Evolutionary conservation across 2,888 invertebrate genomes (phyloP), one percentile per base, ranked within the genome.

Genomic region (Agrochola macilenta): DNA sequence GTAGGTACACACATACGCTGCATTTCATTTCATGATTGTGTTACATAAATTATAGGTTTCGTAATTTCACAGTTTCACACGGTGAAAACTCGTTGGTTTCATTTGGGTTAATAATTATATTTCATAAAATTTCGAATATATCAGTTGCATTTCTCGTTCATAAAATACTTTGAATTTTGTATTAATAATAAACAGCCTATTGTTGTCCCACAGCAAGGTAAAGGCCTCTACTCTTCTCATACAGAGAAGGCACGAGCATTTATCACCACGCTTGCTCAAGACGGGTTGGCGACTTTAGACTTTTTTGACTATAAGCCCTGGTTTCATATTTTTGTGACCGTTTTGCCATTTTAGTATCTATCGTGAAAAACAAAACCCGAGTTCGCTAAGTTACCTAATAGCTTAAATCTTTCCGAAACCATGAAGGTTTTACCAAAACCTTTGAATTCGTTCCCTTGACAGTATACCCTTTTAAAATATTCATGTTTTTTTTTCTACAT

Each of bases 1-100:
- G 52, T 52, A 52, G 12, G 65, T 64, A 65, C n/a, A 69, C 52
- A 76, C 65, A 72, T 39, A 57, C 57, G 75, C 60, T 75, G 74
- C 87, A 78, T 78, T 87, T 77, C 82, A 84, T 82, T 77, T 80
- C 79, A 46, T 80, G 77, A 87, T 87, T 87, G 74, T 63, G 57
- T 79, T 84, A 58, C 87, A 87, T 86, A 82, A 86, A 87, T 87
- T 87, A 87, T 81, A 81, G 77, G 58, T 82, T 79, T 74, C 61
- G 64, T 73, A 77, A 87, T 84, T 82, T 72, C 69, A 79, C 69
- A 64, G 60, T 35, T 77, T 69, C 79, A 61, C 70, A 58, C 72
- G 26, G n/a, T 11, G 65, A 52, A 77, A 76, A 80, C 72, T 68
- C 54, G 72, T 46, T 61, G 74, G 65, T 79, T 77, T 64, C 80